Percentiles rank a stretch among this genome's conserved stretches.
Conservation (phyloP, 2,797 vertebrate genomes). For the Coluber constrictor region DNA sequence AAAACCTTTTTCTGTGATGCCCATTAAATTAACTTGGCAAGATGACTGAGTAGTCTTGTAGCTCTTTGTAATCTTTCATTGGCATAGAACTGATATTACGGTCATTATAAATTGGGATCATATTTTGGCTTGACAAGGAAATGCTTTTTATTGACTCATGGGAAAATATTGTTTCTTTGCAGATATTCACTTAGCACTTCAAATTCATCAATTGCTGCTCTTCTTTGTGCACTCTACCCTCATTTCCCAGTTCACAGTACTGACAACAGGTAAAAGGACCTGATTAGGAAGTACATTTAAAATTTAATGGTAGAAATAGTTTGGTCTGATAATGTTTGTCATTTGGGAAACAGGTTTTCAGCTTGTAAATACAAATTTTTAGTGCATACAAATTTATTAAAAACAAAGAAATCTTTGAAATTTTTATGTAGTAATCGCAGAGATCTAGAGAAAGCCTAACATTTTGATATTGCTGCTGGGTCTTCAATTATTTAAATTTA, state of each 20-base stretch:
- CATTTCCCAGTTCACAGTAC: conserved; percentile 97
- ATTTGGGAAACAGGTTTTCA: neutral
- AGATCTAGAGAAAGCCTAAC: neutral
- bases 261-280: conserved; percentile 86
- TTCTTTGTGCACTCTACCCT: conserved; percentile 94
- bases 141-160: neutral
- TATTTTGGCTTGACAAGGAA: neutral
- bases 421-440: neutral
- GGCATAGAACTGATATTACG: neutral
- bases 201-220: conserved; percentile 92
- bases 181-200: conserved; percentile 96
- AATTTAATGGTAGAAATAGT: neutral
- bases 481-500: neutral
- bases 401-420: neutral
- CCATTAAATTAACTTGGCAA: neutral
- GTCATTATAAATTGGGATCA: neutral
- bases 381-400: neutral
- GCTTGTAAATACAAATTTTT: neutral
- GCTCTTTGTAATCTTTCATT: neutral
- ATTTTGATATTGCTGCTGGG: neutral
- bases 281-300: fast-evolving
- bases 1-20: neutral
- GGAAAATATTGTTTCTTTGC: conserved; percentile 11
- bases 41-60: neutral
- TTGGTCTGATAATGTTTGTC: neutral